phyloP scores from a whole-genome alignment of 2,888 invertebrate genomes.

The Epinotia bilunana region DNA sequence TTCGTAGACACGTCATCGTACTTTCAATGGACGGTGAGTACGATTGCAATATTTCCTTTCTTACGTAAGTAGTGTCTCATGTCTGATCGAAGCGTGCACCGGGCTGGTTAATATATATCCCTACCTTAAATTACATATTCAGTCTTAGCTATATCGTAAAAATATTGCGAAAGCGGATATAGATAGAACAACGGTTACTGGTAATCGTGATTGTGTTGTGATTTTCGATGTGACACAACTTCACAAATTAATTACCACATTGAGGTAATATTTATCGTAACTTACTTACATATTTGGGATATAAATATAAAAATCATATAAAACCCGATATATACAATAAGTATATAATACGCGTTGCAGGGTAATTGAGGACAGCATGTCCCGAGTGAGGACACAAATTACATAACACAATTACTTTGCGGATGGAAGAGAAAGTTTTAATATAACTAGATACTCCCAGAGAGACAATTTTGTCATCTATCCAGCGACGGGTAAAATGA shows the following conservation, averaged over 20 bases:
- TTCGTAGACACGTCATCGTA: constrained; percentile 87
- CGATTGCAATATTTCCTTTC: constrained; percentile 53
- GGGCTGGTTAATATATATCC: neutral
- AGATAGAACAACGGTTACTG: constrained; percentile 44
- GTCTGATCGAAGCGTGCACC: constrained; percentile 15
- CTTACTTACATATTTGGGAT: neutral
- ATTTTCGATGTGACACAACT: constrained; percentile 22
- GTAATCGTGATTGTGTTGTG: constrained; percentile 14
- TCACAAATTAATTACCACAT: constrained; percentile 21
- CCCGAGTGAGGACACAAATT: constrained; percentile 26
- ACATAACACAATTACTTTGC: constrained; percentile 24
- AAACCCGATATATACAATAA: neutral
- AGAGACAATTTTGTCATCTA: constrained; percentile 16
- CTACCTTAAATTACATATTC: constrained; percentile 50
- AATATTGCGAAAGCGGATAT: constrained; percentile 59
- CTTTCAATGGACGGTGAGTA: constrained; percentile 87
- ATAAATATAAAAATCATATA: constrained; percentile 7
- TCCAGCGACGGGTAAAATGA: neutral
- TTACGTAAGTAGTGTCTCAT: constrained; percentile 47
- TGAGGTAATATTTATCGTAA: neutral
- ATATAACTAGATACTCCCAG: constrained; percentile 17
- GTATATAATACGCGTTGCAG: neutral
- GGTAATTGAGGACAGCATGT: constrained; percentile 8
- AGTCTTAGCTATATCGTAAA: constrained; percentile 53
- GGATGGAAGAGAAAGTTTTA: constrained; percentile 19